Base-by-base conservation (phyloP, 2,113 vertebrate genomes). In the Motacilla tschutschensis region DNA sequence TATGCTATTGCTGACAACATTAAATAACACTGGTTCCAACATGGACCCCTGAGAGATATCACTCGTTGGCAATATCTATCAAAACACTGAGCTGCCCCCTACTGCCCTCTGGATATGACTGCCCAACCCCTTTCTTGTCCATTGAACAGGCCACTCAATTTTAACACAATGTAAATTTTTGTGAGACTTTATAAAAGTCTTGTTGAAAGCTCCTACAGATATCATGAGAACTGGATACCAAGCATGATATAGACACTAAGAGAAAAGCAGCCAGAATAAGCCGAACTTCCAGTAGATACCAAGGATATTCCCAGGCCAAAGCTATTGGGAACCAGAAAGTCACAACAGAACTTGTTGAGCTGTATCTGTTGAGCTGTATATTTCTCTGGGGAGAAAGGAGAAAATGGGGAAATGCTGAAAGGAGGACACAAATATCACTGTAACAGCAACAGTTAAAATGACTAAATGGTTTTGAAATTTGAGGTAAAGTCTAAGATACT, bases 31-130 rank as follows among this genome's bases (percentile, higher is more conserved):
- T 46, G 10, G 13, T 36, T 4, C 31, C 26, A 43, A 0, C 29
- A 14, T 5, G 18, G 43, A 51, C 36, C 3, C 10, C 22, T 10
- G 16, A 29, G 38, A 28, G 16, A 19, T 9, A 51, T 21, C 15
- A 4, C 19, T 35, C 29, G 4, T 15, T 12, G 2, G 5, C 24
- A n/a, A 1, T 65, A 9, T 12, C n/a, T 26, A 9, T 33, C 18
- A 85, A 51, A 55, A 28, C 50, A 33, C 13, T 38, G 22, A 36
- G 5, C 18, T n/a, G 29, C 8, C 9, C 10, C 8, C 6, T 3
- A 36, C 17, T 29, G 31, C 11, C 15, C 19, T 33, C 22, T 58
- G 51, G 18, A 17, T 65, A 43, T 8, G 17, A 51, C 28, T 58
- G 29, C 33, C 6, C 14, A 31, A 26, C 31, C 16, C 10, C 25